Conservation (phyloP, 2,797 vertebrate species). For the Meriones psammophilus region DNA sequence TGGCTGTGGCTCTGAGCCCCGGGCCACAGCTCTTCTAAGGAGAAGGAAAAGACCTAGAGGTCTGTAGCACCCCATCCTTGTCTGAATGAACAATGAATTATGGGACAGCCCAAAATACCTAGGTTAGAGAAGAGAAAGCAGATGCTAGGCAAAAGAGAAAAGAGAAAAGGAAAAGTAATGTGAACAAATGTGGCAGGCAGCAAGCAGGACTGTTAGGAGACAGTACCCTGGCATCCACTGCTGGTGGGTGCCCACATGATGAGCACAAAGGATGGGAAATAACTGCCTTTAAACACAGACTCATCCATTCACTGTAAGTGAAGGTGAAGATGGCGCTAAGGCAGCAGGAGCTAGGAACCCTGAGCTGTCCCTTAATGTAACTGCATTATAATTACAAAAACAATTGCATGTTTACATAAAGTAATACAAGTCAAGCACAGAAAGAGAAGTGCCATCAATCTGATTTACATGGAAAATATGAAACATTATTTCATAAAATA, state of each 20-base stretch:
- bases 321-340: conserved; percentile 74
- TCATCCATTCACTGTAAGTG: conserved; percentile 76
- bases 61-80: conserved; percentile 92
- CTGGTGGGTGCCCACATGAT: conserved; percentile 91
- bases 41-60: conserved; percentile 92
- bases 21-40: conserved; percentile 92
- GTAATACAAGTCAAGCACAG: neutral
- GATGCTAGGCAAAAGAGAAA: conserved; percentile 82
- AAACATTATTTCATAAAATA: neutral
- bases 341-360: conserved; percentile 87
- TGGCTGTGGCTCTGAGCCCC: conserved; percentile 87
- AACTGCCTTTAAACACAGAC: conserved; percentile 92
- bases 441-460: neutral
- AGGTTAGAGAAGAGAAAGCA: conserved; percentile 90
- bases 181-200: conserved; percentile 59
- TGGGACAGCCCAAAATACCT: conserved; percentile 89
- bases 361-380: neutral
- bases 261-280: conserved; percentile 92
- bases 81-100: conserved; percentile 94
- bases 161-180: conserved; percentile 63
- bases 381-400: neutral
- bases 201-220: neutral
- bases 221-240: conserved; percentile 51
- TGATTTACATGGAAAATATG: neutral
- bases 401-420: neutral